These are phyloP conservation scores for Mamestra brassicae DNA, from an alignment of 2,888 invertebrate species.

Conservation along the genomic window DNA sequence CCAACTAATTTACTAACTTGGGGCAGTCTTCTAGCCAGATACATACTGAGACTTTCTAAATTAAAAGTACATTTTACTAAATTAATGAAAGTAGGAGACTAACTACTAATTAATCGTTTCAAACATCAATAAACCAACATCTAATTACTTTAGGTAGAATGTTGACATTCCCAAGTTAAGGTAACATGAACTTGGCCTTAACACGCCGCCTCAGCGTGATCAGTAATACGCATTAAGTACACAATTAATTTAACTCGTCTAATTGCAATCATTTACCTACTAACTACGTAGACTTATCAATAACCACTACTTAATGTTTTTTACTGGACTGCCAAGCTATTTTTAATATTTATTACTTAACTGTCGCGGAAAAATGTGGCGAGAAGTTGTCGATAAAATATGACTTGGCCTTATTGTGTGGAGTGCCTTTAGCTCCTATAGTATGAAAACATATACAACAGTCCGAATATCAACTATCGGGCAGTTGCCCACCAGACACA, in stretches of 20 bases:
- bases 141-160: not conserved
- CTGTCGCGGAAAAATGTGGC: not conserved
- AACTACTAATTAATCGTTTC: not conserved
- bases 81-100: constrained; percentile 4
- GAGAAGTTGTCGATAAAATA: constrained; percentile 7
- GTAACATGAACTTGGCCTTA: constrained; percentile 30
- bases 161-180: constrained; percentile 24
- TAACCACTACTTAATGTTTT: constrained; percentile 42
- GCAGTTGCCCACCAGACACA: too few species aligned
- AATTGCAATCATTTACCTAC: constrained; percentile 49
- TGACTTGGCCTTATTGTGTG: not conserved
- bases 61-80: too few species aligned
- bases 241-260: constrained; percentile 35
- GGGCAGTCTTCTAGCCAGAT: too few species aligned
- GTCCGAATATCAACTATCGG: too few species aligned
- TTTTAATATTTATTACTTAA: constrained; percentile 23
- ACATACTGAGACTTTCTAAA: too few species aligned
- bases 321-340: constrained; percentile 36
- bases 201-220: constrained; percentile 48
- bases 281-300: constrained; percentile 17
- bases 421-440: too few species aligned
- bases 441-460: too few species aligned
- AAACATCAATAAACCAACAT: constrained; percentile 9
- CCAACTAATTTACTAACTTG: too few species aligned
- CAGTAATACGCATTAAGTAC: constrained; percentile 17